A percentile compares a stretch with the other conserved stretches of the same genome.
phyloP scores from a whole-genome alignment of 1,140 invertebrate species.

The Tenebrio molitor region DNA sequence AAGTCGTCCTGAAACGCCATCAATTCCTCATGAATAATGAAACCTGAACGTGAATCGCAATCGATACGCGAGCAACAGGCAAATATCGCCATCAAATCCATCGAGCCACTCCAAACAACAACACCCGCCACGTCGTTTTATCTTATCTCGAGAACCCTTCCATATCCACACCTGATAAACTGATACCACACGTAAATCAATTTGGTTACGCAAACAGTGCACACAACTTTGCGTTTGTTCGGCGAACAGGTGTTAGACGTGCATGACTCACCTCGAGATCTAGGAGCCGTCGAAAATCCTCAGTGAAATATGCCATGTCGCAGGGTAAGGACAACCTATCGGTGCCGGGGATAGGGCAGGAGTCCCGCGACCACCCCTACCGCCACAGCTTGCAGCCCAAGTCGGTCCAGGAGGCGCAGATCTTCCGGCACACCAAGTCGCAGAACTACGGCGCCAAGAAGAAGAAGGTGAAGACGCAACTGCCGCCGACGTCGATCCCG shows the following conservation, averaged over 20 bases:
- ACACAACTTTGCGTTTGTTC: background rate
- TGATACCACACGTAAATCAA: conserved; percentile 6
- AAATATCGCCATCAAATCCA: conserved; percentile 3
- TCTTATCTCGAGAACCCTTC: conserved; percentile 16
- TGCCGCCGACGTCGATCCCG: background rate
- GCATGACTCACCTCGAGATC: conserved; percentile 15
- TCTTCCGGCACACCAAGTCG: background rate
- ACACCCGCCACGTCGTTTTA: background rate
- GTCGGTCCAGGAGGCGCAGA: background rate
- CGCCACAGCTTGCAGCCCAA: conserved; percentile 12
- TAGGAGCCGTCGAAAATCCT: background rate
- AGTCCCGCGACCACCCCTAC: conserved; percentile 10
- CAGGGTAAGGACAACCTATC: background rate
- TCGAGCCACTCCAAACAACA: background rate
- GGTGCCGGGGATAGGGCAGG: background rate
- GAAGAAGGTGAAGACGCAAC: conserved; percentile 12
- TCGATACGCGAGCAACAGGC: conserved; percentile 27
- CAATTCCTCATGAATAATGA: conserved; percentile 4
- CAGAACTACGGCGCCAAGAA: conserved; percentile 23
- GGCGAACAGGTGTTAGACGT: background rate
- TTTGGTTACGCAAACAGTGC: conserved; percentile 10
- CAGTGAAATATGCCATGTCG: conserved; percentile 2
- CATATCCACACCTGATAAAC: conserved; percentile 6
- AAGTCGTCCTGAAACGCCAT: background rate
- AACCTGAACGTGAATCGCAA: background rate